Base-by-base conservation (phyloP, 2,888 invertebrate species). In the Rhamphomyia laevipes region DNA sequence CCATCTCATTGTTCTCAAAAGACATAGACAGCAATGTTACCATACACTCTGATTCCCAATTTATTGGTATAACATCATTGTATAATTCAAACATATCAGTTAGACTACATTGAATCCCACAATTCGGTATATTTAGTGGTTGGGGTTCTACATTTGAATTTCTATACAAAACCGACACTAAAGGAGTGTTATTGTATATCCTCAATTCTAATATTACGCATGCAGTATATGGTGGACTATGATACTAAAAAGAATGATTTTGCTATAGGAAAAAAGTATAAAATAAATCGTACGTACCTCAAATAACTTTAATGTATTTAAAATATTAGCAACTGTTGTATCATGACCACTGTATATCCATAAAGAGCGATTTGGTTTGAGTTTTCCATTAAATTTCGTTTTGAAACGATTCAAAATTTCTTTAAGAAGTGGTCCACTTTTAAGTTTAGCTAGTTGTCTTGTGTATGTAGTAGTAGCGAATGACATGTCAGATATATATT, bases 281-380 rank as follows among this genome's bases (percentile, higher is more conserved):
- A n/a, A n/a, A n/a, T n/a, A n/a, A n/a, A n/a, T n/a, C n/a, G n/a
- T n/a, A n/a, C n/a, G 21, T 11, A 69, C 69, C 53, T 84, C 76
- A 58, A 77, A 91, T 15, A 88, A 56, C 13, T 78, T 77, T 18
- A 93, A 66, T 0, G 83, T 75, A 63, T 82, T 82, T 2, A 92
- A 72, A 33, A 91, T 59, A 59, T 78, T 84, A 0, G 83, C 84
- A 13, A 93, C 70, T 0, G 86, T 91, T 1, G 82, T 77, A 63
- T 93, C 92, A 60, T 93, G 92, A 0, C 74, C 88, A 53, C 88
- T 88, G 60, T 84, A 88, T 45, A 90, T 73, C 61, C 79, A 77
- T 38, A 89, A 55, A 56, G 81, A 83, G 17, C 77, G 72, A 55
- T 76, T 62, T 1, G 74, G 73, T 12, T 61, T 61, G 49, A 78